Conservation (phyloP, 2,888 invertebrate genomes). For the Eulithis testata region DNA sequence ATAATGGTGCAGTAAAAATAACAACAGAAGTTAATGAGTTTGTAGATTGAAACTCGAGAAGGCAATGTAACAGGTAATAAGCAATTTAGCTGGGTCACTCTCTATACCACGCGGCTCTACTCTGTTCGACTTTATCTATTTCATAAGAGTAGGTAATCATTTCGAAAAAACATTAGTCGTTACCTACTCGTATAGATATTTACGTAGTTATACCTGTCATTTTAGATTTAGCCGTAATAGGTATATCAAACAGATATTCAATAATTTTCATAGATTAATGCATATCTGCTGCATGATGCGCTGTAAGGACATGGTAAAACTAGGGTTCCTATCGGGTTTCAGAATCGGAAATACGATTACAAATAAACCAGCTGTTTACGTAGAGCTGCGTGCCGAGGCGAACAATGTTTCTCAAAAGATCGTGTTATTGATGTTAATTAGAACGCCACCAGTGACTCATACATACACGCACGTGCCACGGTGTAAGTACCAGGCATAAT, state of each 20-base stretch:
- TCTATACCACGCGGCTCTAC: background rate
- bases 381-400: conserved; percentile 3
- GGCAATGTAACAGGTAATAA: background rate
- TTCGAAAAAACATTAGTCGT: too few relatives aligned
- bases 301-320: too few relatives aligned
- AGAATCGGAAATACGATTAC: too few relatives aligned
- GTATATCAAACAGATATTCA: too few relatives aligned
- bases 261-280: too few relatives aligned
- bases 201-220: too few relatives aligned
- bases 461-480: conserved; percentile 28
- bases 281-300: too few relatives aligned
- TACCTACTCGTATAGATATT: too few relatives aligned
- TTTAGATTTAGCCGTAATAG: too few relatives aligned
- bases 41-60: conserved; percentile 47
- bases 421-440: conserved; percentile 26
- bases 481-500: conserved; percentile 4
- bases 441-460: conserved; percentile 27
- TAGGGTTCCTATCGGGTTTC: too few relatives aligned
- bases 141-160: too few relatives aligned
- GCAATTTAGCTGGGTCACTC: conserved; percentile 8
- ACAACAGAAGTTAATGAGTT: conserved; percentile 52
- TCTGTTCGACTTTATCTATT: too few relatives aligned
- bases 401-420: conserved; percentile 23
- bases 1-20: conserved; percentile 27
- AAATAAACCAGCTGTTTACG: conserved; percentile 9